Conservation (phyloP, 2,797 vertebrate species). For the Gambusia yucatana region DNA sequence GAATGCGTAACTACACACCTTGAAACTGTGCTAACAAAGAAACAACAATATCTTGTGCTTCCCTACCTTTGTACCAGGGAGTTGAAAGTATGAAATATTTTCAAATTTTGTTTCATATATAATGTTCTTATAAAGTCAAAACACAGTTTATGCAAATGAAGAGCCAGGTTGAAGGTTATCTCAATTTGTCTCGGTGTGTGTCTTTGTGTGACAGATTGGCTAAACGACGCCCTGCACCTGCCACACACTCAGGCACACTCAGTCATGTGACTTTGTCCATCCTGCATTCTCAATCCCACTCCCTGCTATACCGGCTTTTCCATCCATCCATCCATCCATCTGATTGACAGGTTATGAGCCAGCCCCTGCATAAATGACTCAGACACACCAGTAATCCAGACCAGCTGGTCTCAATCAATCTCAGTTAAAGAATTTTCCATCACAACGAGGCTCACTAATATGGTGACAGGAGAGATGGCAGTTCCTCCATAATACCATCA, state of each 20-base stretch:
- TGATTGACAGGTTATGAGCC: slow-evolving; percentile 81
- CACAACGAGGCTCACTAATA: slow-evolving; percentile 61
- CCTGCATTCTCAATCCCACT: slow-evolving; percentile 39
- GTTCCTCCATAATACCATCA: slow-evolving; percentile 75
- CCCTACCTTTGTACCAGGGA: neutral
- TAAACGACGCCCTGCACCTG: slow-evolving; percentile 23
- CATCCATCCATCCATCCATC: slow-evolving; percentile 64
- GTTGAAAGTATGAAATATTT: neutral
- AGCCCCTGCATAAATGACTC: slow-evolving; percentile 77
- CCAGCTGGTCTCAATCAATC: slow-evolving; percentile 80
- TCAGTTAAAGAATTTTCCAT: slow-evolving; percentile 77
- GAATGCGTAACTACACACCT: neutral
- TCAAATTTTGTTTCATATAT: neutral
- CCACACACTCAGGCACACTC: slow-evolving; percentile 29
- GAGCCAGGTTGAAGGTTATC: slow-evolving; percentile 10
- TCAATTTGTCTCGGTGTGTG: neutral
- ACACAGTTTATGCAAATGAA: neutral
- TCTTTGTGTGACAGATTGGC: slow-evolving; percentile 34
- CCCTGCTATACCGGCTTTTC: slow-evolving; percentile 41
- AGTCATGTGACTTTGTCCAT: slow-evolving; percentile 23
- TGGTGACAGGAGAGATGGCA: slow-evolving; percentile 72
- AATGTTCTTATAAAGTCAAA: slow-evolving; percentile 2
- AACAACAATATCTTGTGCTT: neutral
- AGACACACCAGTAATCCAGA: slow-evolving; percentile 73
- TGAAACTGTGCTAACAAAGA: neutral